Conservation (phyloP, 2,888 invertebrate species). For the Caenorhabditis parvicauda region DNA sequence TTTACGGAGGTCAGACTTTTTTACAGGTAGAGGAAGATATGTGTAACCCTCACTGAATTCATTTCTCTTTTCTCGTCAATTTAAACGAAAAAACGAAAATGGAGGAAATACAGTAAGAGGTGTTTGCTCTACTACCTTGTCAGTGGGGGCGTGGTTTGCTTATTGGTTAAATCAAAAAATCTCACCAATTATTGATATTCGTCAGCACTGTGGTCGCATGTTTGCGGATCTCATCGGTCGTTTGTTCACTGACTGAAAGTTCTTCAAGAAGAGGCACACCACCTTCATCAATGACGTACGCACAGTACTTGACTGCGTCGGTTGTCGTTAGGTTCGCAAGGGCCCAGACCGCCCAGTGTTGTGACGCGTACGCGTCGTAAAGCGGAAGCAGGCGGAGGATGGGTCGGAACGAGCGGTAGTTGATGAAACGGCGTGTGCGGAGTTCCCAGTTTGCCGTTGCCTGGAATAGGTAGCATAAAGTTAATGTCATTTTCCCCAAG, state of each 20-base stretch:
- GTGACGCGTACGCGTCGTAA: conserved; percentile 44
- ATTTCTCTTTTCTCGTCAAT: no score
- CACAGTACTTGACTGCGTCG: conserved; percentile 79
- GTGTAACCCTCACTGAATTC: no score
- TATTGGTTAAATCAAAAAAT: no score
- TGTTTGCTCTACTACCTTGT: no score
- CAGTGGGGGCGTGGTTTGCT: no score
- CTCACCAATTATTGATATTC: no score
- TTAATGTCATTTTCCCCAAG: not conserved
- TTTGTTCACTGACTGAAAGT: conserved; percentile 49
- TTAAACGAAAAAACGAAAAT: no score
- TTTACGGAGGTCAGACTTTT: no score
- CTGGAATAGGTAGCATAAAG: conserved; percentile 69
- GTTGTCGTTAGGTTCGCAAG: conserved; percentile 90
- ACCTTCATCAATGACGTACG: conserved; percentile 80
- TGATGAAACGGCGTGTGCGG: conserved; percentile 84
- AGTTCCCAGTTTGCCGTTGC: conserved; percentile 88
- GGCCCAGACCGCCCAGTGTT: conserved; percentile 94
- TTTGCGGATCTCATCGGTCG: conserved; percentile 25
- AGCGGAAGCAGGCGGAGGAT: conserved; percentile 70
- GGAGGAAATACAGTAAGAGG: no score
- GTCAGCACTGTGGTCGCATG: conserved; percentile 39
- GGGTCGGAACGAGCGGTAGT: conserved; percentile 92
- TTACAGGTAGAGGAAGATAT: no score
- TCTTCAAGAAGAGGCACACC: conserved; percentile 75